These are phyloP conservation scores for Labeo catla DNA, from an alignment of 2,113 vertebrate genomes.

Conservation along the genomic window DNA sequence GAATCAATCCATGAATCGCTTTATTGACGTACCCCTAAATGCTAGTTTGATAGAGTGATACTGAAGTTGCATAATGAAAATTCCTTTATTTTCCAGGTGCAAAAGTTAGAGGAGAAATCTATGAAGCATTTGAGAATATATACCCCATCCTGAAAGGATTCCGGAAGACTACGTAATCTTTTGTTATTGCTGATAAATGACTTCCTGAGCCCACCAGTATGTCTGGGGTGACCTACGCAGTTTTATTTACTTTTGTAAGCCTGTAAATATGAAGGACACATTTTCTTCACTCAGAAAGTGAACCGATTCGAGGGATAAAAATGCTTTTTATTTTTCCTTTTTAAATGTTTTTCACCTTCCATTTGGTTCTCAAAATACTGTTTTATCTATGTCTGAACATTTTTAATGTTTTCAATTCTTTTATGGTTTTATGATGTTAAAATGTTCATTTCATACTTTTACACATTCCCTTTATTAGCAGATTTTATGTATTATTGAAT, in stretches of 20 bases:
- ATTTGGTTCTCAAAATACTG: conserved; percentile 26
- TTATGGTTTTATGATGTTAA: conserved; percentile 21
- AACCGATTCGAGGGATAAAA: neutral
- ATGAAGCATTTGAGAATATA: conserved; percentile 99
- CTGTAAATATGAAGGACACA: conserved; percentile 50
- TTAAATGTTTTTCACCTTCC: conserved; percentile 27
- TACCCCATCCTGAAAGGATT: conserved; percentile 99
- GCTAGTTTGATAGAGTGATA: neutral
- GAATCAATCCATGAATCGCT: too few relatives aligned
- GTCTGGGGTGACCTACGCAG: conserved; percentile 20
- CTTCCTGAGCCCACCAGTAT: conserved; percentile 27
- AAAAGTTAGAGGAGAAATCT: conserved; percentile 97
- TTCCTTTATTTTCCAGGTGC: conserved; percentile 80
- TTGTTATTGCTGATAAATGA: conserved; percentile 37
- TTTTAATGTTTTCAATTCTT: conserved; percentile 52
- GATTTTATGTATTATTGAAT: conserved; percentile 34
- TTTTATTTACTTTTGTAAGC: conserved; percentile 48
- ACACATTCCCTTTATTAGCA: conserved; percentile 58
- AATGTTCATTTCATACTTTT: conserved; percentile 31
- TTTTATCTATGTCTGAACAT: conserved; percentile 27
- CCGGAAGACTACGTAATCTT: conserved; percentile 91
- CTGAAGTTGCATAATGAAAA: neutral
- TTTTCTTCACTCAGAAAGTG: conserved; percentile 17
- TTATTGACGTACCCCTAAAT: neutral
- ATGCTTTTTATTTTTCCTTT: conserved; percentile 47